Conservation (phyloP, 2,797 vertebrate species). For the Semotilus atromaculatus region DNA sequence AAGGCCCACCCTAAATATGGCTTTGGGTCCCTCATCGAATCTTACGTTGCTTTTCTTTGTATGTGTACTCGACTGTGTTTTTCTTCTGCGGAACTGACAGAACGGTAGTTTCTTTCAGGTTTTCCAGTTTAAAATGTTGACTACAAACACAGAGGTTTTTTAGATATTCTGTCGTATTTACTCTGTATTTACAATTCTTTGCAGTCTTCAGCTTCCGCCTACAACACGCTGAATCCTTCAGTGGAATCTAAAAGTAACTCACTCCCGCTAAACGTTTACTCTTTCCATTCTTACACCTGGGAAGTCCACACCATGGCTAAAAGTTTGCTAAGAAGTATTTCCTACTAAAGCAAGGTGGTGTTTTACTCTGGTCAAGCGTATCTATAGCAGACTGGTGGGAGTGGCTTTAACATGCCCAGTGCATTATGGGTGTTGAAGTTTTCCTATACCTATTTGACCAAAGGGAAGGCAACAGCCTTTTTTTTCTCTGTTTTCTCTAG, state of each 20-base stretch:
- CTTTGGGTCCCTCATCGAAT: not conserved
- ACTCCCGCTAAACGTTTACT: too few species aligned
- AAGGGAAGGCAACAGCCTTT: too few species aligned
- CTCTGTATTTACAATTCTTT: not conserved
- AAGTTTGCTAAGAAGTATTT: not conserved
- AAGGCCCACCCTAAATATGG: not conserved
- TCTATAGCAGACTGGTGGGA: not conserved
- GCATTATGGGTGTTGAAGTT: too few species aligned
- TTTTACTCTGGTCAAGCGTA: not conserved
- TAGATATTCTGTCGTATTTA: not conserved
- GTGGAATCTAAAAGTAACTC: not conserved
- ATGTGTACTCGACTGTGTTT: not conserved
- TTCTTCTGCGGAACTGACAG: not conserved
- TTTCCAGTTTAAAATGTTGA: not conserved
- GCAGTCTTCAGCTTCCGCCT: too few species aligned
- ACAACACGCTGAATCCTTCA: not conserved
- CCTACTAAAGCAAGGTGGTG: not conserved
- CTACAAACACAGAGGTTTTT: not conserved
- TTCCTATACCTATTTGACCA: too few species aligned
- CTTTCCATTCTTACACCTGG: not conserved
- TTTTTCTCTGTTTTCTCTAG: not conserved
- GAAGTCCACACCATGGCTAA: not conserved
- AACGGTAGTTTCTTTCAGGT: not conserved
- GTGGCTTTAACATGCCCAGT: too few species aligned
- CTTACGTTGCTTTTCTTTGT: not conserved